Evolutionary conservation across 2,888 invertebrate genomes (phyloP).

Genomic region (Troides oblongomaculatus): DNA sequence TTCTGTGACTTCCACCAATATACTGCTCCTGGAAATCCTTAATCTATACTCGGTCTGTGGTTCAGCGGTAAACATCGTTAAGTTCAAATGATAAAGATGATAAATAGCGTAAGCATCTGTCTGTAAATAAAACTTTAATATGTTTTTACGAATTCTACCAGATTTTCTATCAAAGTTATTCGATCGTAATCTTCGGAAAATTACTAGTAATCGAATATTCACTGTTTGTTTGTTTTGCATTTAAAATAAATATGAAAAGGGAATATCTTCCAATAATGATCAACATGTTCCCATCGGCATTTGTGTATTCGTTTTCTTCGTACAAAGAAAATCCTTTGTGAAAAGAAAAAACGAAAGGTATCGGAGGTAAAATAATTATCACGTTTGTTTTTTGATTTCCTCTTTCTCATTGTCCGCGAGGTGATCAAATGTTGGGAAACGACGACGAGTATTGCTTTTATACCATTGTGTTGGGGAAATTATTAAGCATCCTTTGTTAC

Average conservation of each 20-base stretch:
- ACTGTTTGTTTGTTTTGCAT: neutral
- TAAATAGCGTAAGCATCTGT: too few relatives aligned
- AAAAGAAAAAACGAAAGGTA: neutral
- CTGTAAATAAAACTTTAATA: too few relatives aligned
- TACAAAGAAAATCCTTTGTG: slow-evolving; percentile 8
- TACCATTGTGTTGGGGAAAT: neutral
- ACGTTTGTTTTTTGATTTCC: neutral
- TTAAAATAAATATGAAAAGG: neutral
- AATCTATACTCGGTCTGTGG: too few relatives aligned
- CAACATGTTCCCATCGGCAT: slow-evolving; percentile 7
- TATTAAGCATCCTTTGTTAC: too few relatives aligned
- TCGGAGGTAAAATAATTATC: neutral
- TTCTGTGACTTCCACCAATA: too few relatives aligned
- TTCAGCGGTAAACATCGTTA: too few relatives aligned
- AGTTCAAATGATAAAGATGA: too few relatives aligned
- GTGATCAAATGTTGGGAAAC: neutral
- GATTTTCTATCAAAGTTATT: too few relatives aligned
- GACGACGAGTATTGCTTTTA: neutral
- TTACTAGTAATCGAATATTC: neutral
- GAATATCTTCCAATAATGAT: neutral
- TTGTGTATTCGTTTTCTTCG: slow-evolving; percentile 18
- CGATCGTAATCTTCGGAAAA: neutral
- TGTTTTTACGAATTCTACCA: too few relatives aligned
- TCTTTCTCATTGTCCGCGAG: neutral
- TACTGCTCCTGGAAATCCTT: too few relatives aligned